Base-by-base conservation (phyloP, 30 jellyfish, hydroid and myxozoan species). In the Aurelia coerulea region DNA sequence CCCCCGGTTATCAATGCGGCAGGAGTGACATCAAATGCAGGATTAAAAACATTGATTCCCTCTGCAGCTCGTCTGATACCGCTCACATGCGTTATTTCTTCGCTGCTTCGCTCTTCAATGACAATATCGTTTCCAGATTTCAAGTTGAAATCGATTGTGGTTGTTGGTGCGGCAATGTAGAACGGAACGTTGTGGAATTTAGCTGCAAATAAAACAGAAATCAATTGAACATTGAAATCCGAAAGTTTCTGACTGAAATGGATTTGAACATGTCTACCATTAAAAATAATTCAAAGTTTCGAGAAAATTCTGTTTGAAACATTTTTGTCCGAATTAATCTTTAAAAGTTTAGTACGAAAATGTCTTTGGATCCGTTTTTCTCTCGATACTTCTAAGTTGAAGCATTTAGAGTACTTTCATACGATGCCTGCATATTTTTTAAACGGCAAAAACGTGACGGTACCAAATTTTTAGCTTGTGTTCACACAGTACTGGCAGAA, bases 21-120 rank as follows among this genome's bases (percentile, higher is more conserved):
- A n/a, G 98, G 98, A 4, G 98, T 94, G 72, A 94, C 96, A 83
- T 94, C 98, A 73, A 94, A 94, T 10, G 98, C 98, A 12, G 98
- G 98, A 65, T 94, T 94, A 73, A 82, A 88, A 35, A 94, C 74
- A 18, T 74, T 73, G 50, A 94, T 84, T 15, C 98, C 98, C 8
- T 77, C 95, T 5, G 98, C 97, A 1, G 98, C 97, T 11, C 89
- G 85, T 41, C 87, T 65, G 12, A 12, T 72, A 12, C 97, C 97
- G n/a, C 76, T 75, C 73, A 76, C 79, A 73, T 94, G 98, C 2
- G 98, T 86, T 19, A 94, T 82, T 56, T 94, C 98, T 49, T 88
- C 90, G 10, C 71, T 81, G 79, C 65, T 94, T 63, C 98, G 72
- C 78, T 94, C 98, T 67, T 94, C 98, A 1, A 94, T 94, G 7